These are phyloP conservation scores for Eupithecia inturbata DNA, from an alignment of 2,888 invertebrate genomes.

Conservation along the genomic window DNA sequence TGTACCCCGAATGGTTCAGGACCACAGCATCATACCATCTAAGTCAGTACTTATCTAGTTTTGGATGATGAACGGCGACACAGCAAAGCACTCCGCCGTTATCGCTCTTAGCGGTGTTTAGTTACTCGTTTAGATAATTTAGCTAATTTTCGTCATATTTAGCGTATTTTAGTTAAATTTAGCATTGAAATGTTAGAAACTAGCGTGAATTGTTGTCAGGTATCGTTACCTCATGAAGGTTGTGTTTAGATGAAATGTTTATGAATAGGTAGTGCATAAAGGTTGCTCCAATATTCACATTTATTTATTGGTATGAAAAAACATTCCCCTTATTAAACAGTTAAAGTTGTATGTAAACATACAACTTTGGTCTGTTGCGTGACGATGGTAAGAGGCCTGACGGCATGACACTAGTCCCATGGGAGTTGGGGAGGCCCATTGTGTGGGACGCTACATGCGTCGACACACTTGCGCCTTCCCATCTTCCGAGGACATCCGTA, in stretches of 20 bases:
- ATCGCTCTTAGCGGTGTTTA: conserved; percentile 73
- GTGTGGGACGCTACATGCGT: too few species aligned
- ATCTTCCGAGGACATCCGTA: too few species aligned
- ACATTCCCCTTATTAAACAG: too few species aligned
- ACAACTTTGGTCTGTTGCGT: too few species aligned
- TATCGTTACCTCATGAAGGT: not conserved
- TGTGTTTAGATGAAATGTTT: not conserved
- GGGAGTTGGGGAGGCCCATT: too few species aligned
- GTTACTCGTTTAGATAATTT: conserved; percentile 66
- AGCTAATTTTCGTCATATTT: conserved; percentile 23
- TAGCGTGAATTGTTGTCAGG: not conserved
- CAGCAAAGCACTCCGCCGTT: conserved; percentile 79
- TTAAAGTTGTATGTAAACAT: too few species aligned
- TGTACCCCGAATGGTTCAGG: not conserved
- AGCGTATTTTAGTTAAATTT: conserved; percentile 34
- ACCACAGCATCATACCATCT: conserved; percentile 10
- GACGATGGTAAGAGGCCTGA: too few species aligned
- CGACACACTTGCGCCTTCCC: too few species aligned
- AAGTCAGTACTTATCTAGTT: conserved; percentile 3
- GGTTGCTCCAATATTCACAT: not conserved
- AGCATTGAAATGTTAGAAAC: conserved; percentile 41
- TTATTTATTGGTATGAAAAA: too few species aligned
- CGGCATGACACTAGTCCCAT: too few species aligned
- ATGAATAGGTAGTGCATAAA: too few species aligned
- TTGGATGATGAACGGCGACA: conserved; percentile 79